Conservation (phyloP, 2,888 invertebrate genomes). For the Cecidostiba fungosa region DNA sequence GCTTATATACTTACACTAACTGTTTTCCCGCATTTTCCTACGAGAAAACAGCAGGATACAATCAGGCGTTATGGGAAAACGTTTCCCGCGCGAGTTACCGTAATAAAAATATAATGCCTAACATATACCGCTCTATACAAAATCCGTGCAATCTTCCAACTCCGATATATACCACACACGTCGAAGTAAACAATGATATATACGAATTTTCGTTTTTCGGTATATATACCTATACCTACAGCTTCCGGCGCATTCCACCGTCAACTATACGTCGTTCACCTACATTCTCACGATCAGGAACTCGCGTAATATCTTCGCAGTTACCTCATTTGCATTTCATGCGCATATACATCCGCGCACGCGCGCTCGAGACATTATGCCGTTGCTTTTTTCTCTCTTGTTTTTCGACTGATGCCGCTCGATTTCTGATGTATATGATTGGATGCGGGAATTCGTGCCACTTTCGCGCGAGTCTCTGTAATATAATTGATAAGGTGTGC, state of each 20-base stretch:
- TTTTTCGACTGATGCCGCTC: neutral
- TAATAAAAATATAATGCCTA: neutral
- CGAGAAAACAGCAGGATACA: neutral
- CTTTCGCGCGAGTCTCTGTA: neutral
- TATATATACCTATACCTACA: neutral
- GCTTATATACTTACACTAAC: neutral
- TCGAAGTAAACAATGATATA: neutral
- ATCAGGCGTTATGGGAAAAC: conserved; percentile 7
- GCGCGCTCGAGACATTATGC: neutral
- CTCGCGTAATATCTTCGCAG: conserved; percentile 44
- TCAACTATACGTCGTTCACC: conserved; percentile 69
- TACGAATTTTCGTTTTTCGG: conserved; percentile 4
- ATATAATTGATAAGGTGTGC: neutral
- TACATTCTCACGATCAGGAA: conserved; percentile 73
- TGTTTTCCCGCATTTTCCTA: conserved; percentile 2
- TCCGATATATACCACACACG: neutral
- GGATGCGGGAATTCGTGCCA: conserved; percentile 6
- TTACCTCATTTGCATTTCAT: conserved; percentile 61
- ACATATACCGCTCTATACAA: neutral
- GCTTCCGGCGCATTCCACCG: conserved; percentile 50
- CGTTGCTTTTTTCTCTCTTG: conserved; percentile 15
- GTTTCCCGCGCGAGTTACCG: neutral
- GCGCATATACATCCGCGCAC: no score
- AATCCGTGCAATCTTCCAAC: neutral
- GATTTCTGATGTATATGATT: neutral